Evolutionary conservation across 2,888 invertebrate species (phyloP).

Genomic region (Pristionchus japonicus): DNA sequence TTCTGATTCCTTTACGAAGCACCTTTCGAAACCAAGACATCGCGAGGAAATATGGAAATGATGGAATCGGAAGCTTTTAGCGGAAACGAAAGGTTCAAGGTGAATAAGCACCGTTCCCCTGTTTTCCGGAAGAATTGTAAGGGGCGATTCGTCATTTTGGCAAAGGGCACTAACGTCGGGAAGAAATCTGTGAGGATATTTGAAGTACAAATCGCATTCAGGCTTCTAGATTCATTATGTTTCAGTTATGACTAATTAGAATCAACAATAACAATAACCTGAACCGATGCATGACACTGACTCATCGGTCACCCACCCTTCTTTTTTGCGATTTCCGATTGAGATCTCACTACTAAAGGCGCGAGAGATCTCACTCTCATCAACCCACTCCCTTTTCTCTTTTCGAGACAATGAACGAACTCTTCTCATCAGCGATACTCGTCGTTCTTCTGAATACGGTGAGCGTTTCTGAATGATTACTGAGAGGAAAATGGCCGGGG

Average conservation of each 20-base stretch:
- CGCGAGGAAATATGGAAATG: background rate
- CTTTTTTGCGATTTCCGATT: background rate
- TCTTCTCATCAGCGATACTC: background rate
- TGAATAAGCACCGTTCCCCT: background rate
- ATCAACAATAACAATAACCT: too few relatives aligned
- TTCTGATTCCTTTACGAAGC: background rate
- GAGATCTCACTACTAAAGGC: background rate
- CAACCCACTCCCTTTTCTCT: background rate
- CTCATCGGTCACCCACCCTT: background rate
- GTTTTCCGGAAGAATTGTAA: background rate
- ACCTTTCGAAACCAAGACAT: background rate
- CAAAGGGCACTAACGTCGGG: background rate
- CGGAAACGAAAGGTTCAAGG: background rate
- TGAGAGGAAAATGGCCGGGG: too few relatives aligned
- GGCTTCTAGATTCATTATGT: too few relatives aligned
- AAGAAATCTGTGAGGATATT: background rate
- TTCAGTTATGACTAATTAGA: too few relatives aligned
- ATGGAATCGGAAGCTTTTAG: background rate
- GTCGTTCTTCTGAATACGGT: background rate
- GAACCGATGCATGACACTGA: background rate
- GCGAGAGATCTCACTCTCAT: background rate
- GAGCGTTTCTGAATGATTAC: background rate
- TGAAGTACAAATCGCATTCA: too few relatives aligned
- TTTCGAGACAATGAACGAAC: background rate
- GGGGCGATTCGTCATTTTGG: background rate